Evolutionary conservation across 2,797 vertebrate genomes (phyloP), one percentile per base, ranked within the genome.

Genomic region (Cryptoblepharus egeriae): DNA sequence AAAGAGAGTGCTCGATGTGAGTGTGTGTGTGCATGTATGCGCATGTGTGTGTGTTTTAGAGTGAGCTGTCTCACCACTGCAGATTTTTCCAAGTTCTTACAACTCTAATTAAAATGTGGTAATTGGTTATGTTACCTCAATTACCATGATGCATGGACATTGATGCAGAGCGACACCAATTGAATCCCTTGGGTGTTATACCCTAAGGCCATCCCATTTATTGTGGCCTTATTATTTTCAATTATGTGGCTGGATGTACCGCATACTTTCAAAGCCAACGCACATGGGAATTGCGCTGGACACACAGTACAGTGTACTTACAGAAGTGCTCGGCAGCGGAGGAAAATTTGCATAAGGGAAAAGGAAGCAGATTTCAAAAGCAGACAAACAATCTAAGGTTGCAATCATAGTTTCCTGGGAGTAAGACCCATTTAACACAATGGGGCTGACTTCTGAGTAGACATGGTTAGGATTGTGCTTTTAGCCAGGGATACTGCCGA

Each of bases 51-150:
- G 28, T 88, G 88, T 82, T 76, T 71, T 37, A 8, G 91, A 95
- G 92, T 90, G 84, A 94, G 91, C 90, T 93, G 89, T 93, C 92
- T 95, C 82, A 90, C 92, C 87, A 93, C 24, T 91, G 90, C 92
- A 92, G 90, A 93, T 95, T 94, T 95, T 94, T 93, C 94, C 93
- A 94, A 96, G 95, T 95, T 93, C 94, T 95, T 95, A 95, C 93
- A 96, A 95, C 93, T 96, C 95, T 96, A 96, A 96, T 96, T 96
- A 96, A 96, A 96, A 96, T 92, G 95, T 94, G 95, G 95, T 96
- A 96, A 96, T 96, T 96, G 95, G 95, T 95, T 96, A 94, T 96
- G 95, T 96, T 96, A 95, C 95, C 95, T 96, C 95, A 96, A 95
- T 96, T 96, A 96, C 95, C 95, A 93, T 95, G 95, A 96, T 94